A percentile compares a stretch with the other conserved stretches of the same genome.
Evolutionary conservation across 2,113 vertebrate genomes (phyloP).

Genomic region (Mus spicilegus): DNA sequence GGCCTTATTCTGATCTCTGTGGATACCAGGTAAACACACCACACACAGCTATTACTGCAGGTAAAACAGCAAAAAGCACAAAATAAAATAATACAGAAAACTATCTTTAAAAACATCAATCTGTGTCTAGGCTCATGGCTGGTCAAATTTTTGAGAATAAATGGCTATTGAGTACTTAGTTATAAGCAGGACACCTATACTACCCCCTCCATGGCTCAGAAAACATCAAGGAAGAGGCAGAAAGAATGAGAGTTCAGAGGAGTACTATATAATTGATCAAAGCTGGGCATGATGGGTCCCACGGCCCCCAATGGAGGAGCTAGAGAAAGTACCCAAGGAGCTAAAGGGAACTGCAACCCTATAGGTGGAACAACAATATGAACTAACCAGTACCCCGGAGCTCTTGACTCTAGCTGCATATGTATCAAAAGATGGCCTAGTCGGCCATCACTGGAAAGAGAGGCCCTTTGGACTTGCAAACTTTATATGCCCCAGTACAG

Average conservation of each 20-base stretch:
- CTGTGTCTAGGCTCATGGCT: background rate
- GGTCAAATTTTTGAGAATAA: background rate
- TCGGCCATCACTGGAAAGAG: no score
- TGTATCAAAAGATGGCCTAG: no score
- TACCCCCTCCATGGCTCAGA: background rate
- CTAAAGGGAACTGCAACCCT: no score
- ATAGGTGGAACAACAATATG: no score
- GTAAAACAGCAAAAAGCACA: background rate
- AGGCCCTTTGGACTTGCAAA: no score
- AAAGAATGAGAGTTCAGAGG: background rate
- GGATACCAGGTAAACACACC: background rate
- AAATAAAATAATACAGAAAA: background rate
- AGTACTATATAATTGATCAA: background rate
- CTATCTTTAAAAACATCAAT: background rate
- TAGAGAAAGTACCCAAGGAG: no score
- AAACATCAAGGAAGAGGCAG: background rate
- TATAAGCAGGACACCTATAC: background rate
- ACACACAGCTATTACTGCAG: background rate
- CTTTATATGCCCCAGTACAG: no score
- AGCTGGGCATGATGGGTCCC: background rate
- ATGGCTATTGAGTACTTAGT: background rate
- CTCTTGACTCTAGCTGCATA: no score
- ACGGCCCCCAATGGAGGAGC: no score
- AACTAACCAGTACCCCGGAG: no score
- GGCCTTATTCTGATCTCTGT: background rate